Conservation (phyloP, 2,797 vertebrate species). For the Manis javanica region DNA sequence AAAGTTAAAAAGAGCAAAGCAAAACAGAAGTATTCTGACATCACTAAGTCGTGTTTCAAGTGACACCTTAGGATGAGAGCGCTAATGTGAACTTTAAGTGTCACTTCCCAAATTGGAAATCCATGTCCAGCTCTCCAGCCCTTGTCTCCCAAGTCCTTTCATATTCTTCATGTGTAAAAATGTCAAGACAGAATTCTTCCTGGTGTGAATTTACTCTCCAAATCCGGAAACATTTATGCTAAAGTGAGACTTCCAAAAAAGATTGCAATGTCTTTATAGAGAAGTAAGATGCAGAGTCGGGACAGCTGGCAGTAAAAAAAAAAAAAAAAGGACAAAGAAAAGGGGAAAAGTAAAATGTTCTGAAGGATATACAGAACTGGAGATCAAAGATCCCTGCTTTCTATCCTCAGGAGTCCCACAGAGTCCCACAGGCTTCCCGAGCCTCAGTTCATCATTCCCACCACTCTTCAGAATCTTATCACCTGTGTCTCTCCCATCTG, state of each 20-base stretch:
- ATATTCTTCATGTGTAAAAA: constrained; percentile 47
- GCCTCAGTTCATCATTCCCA: constrained; percentile 44
- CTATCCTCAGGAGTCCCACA: constrained; percentile 34
- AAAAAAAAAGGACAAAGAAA: not conserved
- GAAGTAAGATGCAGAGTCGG: constrained; percentile 61
- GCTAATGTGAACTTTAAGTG: not conserved
- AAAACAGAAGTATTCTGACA: constrained; percentile 44
- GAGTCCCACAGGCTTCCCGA: constrained; percentile 46
- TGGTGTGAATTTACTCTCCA: constrained; percentile 60
- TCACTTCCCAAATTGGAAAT: constrained; percentile 1
- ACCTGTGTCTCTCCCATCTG: constrained; percentile 11
- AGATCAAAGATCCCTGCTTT: constrained; percentile 60
- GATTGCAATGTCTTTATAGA: constrained; percentile 52
- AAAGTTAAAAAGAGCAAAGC: constrained; percentile 40
- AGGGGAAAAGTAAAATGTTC: constrained; percentile 44
- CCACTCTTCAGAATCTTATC: constrained; percentile 57
- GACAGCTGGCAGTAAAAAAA: constrained; percentile 17
- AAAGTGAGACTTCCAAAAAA: constrained; percentile 67
- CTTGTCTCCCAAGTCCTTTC: constrained; percentile 26
- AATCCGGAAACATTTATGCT: constrained; percentile 60
- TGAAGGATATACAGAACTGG: constrained; percentile 23
- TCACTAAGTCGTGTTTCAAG: constrained; percentile 53
- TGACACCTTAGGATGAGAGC: not conserved
- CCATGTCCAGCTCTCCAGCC: not conserved
- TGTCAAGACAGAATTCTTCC: constrained; percentile 57